phyloP scores from a whole-genome alignment of 2,113 vertebrate species.

The Morone chrysops region DNA sequence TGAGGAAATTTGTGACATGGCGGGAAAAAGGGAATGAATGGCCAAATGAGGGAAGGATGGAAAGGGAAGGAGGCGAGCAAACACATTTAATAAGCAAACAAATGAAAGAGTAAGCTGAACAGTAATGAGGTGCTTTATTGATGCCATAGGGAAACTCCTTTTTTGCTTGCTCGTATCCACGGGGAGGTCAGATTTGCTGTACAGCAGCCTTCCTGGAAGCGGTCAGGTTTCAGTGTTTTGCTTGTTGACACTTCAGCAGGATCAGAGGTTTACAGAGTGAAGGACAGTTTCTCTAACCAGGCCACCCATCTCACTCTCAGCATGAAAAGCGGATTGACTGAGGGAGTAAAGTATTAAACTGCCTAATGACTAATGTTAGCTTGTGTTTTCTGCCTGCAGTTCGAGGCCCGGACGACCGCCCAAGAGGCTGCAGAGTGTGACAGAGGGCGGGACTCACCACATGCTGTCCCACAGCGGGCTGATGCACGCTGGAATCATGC shows the following conservation, averaged over 20 bases:
- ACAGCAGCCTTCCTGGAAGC: conserved; percentile 73
- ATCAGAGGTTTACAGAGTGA: conserved; percentile 73
- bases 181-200: conserved; percentile 75
- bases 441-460: conserved; percentile 91
- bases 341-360: conserved; percentile 52
- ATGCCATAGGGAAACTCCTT: conserved; percentile 78
- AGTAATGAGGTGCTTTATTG: conserved; percentile 81
- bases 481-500: conserved; percentile 97
- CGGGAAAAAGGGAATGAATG: conserved; percentile 38
- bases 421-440: conserved; percentile 97
- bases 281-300: conserved; percentile 62
- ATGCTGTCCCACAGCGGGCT: conserved; percentile 96
- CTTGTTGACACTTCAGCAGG: conserved; percentile 73
- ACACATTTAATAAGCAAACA: conserved; percentile 80
- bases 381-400: conserved; percentile 82
- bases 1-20: conserved; percentile 60
- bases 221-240: conserved; percentile 74
- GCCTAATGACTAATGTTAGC: conserved; percentile 60
- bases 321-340: conserved; percentile 45
- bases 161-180: conserved; percentile 79
- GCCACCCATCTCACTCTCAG: conserved; percentile 74
- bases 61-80: conserved; percentile 55
- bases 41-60: conserved; percentile 45
- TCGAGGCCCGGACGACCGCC: conserved; percentile 99
- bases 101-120: conserved; percentile 79